Evolutionary conservation across 2,113 vertebrate genomes (phyloP).

Genomic region (Urocolius indicus): DNA sequence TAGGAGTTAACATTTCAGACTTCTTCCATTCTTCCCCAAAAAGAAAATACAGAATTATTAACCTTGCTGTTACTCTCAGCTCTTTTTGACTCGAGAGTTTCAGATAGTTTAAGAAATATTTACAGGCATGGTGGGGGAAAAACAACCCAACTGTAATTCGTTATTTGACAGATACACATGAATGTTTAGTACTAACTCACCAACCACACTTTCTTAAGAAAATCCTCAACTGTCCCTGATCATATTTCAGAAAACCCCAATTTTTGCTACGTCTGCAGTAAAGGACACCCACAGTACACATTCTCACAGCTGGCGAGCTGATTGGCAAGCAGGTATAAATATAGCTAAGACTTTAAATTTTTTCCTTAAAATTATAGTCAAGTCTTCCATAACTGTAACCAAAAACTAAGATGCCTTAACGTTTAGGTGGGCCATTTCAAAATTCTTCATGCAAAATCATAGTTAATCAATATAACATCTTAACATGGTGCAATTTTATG

Average conservation of each 20-base stretch:
- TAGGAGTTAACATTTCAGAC: background rate
- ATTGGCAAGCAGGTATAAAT: background rate
- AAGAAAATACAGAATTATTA: too few species aligned
- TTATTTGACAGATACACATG: background rate
- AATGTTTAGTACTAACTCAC: background rate
- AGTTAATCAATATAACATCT: background rate
- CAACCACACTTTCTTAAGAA: background rate
- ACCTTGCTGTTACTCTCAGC: background rate
- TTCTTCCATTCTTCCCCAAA: background rate
- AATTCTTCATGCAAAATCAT: background rate
- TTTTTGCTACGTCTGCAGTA: background rate
- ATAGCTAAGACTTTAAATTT: background rate
- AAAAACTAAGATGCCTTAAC: background rate
- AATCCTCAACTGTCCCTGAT: background rate
- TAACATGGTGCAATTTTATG: background rate
- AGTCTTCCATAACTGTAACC: background rate
- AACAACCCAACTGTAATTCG: background rate
- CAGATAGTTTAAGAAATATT: background rate
- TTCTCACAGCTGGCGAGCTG: background rate
- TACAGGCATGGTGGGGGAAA: background rate
- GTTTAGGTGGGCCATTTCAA: background rate
- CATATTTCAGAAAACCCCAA: background rate
- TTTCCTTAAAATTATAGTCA: background rate
- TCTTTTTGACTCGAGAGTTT: background rate
- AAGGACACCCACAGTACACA: background rate